Percentiles rank a stretch among this genome's conserved stretches.
Evolutionary conservation across 2,888 invertebrate genomes (phyloP).

Genomic region (Mycalesis mineus): DNA sequence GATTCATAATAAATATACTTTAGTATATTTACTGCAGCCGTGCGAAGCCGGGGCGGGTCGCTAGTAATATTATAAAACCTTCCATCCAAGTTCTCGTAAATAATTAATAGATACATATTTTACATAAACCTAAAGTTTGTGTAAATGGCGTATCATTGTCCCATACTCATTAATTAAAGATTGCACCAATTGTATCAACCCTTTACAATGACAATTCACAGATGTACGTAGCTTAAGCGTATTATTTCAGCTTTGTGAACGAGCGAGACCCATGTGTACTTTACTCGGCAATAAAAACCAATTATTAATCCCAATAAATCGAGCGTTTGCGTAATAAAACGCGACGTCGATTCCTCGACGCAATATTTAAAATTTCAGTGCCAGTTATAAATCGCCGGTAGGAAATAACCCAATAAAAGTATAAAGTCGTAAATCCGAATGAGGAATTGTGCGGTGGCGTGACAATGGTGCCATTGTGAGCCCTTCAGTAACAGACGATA

Average conservation of each 20-base stretch:
- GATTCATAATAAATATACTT: no score
- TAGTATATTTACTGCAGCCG: no score
- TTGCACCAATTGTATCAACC: neutral
- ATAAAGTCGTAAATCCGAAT: constrained; percentile 59
- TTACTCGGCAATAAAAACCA: constrained; percentile 8
- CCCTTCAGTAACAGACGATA: constrained; percentile 27
- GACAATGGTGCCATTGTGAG: constrained; percentile 38
- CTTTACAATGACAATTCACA: neutral
- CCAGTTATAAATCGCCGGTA: constrained; percentile 29
- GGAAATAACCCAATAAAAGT: constrained; percentile 50
- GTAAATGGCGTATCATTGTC: no score
- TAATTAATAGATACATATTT: neutral
- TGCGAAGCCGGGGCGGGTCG: no score
- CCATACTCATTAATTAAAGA: no score
- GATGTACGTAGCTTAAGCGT: neutral
- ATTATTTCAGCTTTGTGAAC: neutral
- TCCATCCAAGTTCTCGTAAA: no score
- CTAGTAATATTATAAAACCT: no score
- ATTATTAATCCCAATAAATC: constrained; percentile 14
- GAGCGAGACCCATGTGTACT: neutral
- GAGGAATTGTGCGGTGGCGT: constrained; percentile 42
- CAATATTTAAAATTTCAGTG: constrained; percentile 17
- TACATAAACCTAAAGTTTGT: neutral
- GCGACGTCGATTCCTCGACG: neutral
- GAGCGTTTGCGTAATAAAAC: constrained; percentile 9